Conservation (phyloP, 2,797 vertebrate genomes). For the Rhynchotus rufescens region DNA sequence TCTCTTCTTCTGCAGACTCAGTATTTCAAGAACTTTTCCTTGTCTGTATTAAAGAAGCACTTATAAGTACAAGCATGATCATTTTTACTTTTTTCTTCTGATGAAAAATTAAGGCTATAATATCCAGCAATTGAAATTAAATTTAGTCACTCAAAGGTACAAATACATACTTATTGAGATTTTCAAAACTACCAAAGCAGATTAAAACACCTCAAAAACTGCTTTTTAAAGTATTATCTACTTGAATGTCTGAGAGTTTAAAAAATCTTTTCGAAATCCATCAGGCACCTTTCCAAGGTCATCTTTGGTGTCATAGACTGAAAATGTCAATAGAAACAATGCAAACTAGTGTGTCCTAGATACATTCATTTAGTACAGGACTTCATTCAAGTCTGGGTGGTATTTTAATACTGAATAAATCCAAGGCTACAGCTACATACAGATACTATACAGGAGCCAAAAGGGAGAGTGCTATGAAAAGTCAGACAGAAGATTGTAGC, state of each 20-base stretch:
- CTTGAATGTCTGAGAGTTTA: not conserved
- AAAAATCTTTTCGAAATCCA: not conserved
- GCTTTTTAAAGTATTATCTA: not conserved
- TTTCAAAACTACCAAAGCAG: not conserved
- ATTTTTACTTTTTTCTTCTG: not conserved
- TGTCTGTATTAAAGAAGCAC: not conserved
- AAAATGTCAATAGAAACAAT: not conserved
- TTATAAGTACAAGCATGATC: not conserved
- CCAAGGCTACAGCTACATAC: not conserved
- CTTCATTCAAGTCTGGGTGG: not conserved
- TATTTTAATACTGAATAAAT: not conserved
- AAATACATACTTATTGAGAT: not conserved
- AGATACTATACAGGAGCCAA: not conserved
- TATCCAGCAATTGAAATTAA: not conserved
- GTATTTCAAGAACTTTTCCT: constrained; percentile 8
- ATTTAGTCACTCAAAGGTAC: not conserved
- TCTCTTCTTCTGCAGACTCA: not conserved
- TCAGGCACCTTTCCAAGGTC: not conserved
- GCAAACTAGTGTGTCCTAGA: not conserved
- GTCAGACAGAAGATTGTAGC: not conserved
- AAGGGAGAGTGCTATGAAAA: not conserved
- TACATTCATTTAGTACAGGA: not conserved
- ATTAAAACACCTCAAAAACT: not conserved
- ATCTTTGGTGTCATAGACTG: not conserved
- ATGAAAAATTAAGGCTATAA: not conserved